Base-by-base conservation (phyloP, 2,797 vertebrate genomes). In the Monodelphis domestica region DNA sequence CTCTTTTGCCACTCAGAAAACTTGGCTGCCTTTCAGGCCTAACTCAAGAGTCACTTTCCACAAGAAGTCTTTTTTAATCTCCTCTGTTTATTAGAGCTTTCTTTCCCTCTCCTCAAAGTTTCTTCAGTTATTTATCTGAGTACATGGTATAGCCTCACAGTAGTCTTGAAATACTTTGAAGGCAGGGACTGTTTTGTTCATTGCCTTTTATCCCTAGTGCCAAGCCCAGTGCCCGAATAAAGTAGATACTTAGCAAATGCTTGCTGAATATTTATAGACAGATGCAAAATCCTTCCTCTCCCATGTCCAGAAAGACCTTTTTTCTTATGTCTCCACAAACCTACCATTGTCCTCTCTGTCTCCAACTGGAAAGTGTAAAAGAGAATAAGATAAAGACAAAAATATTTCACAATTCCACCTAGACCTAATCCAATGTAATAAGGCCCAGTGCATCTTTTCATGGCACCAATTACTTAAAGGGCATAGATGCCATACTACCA, bases 391-490 rank as follows among this genome's bases (percentile, higher is more conserved):
- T 87, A 96, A 98, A 97, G 95, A 91, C 87, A 95, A 97, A 97
- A 55, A 95, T 96, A 51, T 87, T 96, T 93, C 53, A 57, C 92
- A 96, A 97, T 97, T 96, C 97, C 97, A 0, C 45, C 92, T 54
- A 94, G 94, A 63, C 28, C 94, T 98, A 97, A 97, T 98, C 96
- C 96, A 95, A 98, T 95, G 95, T 97, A 98, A 98, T 98, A 98
- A 97, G 96, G 97, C 95, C 96, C 97, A 88, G 98, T 97, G 97
- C 95, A 96, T 97, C 98, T 98, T 97, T 98, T 97, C 97, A 93
- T 0, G 17, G 96, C 98, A 97, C 97, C 98, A 98, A 98, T 98
- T 98, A 98, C 95, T 98, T 97, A 98, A 98, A 98, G 98, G 98
- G 98, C 98, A 98, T 92, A 55, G 95, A 97, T 98, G 98, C 98